Base-by-base conservation (phyloP, 2,113 vertebrate genomes). In the Hippocampus zosterae region DNA sequence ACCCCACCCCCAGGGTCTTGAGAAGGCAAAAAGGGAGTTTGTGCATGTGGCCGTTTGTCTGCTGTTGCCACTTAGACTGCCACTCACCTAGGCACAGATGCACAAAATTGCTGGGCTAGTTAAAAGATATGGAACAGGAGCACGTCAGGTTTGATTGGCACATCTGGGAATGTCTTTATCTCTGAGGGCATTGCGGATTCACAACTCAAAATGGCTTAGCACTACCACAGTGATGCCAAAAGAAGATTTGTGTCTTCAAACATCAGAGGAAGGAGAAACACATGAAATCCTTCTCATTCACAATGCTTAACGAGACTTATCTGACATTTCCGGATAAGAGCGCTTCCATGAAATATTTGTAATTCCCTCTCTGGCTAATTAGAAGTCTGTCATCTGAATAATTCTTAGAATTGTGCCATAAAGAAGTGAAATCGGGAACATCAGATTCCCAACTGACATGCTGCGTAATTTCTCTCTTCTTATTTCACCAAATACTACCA, bases 1-100 rank as follows among this genome's bases (percentile, higher is more conserved):
- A 87, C 86, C 68, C 81, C 86, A 67, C 81, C 90, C 90, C 88
- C 59, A 70, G 84, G 88, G 89, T 76, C 77, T 70, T 8, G 9
- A 71, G 72, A 73, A 83, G 76, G 86, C 84, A 76, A 75, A 77
- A 64, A 44, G 77, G 84, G 85, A 87, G 78, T 81, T 71, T 72
- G 76, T 86, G 84, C 79, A 76, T 48, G 68, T 61, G 59, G 78
- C 86, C 73, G 85, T 88, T 82, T 87, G 74, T 78, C 81, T 80
- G 81, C 73, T 79, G 83, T 75, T 76, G 75, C 85, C 87, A 85
- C 78, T 89, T 82, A 89, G 76, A 71, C 72, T 71, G 41, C 33
- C 16, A 57, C 64, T 42, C 13, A 56, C 70, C 70, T 56, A 48
- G 62, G 70, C 57, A 72, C 63, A 62, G 67, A 40, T 16, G 42